A percentile compares a stretch with the other conserved stretches of the same genome.
Evolutionary conservation across 2,888 invertebrate genomes (phyloP).

Genomic region (Leucophenga montana): DNA sequence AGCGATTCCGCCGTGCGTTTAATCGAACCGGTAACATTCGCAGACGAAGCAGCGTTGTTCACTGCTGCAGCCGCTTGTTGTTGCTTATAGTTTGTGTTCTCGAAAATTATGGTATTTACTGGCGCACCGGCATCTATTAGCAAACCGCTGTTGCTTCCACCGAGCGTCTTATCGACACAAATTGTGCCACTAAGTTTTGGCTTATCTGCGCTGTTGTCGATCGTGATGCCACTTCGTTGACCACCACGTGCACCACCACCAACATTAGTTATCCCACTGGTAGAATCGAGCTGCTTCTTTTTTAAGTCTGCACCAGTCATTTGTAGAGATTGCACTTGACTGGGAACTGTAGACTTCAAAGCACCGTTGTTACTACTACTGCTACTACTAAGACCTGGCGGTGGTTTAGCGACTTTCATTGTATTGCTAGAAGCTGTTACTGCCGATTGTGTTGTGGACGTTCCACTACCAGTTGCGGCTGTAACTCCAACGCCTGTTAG

Average conservation of each 20-base stretch:
- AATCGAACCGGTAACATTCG: constrained; percentile 67
- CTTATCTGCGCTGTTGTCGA: constrained; percentile 50
- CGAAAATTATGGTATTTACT: constrained; percentile 91
- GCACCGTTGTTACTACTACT: constrained; percentile 79
- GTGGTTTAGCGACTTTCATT: constrained; percentile 51
- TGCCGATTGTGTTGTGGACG: constrained; percentile 36
- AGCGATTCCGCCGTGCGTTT: constrained; percentile 50
- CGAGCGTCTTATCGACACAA: constrained; percentile 49
- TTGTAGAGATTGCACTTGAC: constrained; percentile 28
- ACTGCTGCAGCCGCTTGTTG: constrained; percentile 49
- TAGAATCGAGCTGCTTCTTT: constrained; percentile 47
- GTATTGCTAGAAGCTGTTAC: constrained; percentile 35
- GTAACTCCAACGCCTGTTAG: constrained; percentile 47
- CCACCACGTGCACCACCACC: constrained; percentile 20
- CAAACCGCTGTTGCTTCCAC: constrained; percentile 42
- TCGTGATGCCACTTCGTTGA: constrained; percentile 34
- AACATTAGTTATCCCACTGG: constrained; percentile 36
- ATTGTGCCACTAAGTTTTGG: constrained; percentile 32
- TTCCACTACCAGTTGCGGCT: constrained; percentile 19
- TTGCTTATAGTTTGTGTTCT: constrained; percentile 89
- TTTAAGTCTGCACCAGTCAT: constrained; percentile 45
- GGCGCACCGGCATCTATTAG: constrained; percentile 85
- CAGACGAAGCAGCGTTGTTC: background rate
- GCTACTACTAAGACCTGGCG: constrained; percentile 50
- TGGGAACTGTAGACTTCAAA: constrained; percentile 73